phyloP scores from a whole-genome alignment of 2,888 invertebrate species.

The Hymenopus coronatus region DNA sequence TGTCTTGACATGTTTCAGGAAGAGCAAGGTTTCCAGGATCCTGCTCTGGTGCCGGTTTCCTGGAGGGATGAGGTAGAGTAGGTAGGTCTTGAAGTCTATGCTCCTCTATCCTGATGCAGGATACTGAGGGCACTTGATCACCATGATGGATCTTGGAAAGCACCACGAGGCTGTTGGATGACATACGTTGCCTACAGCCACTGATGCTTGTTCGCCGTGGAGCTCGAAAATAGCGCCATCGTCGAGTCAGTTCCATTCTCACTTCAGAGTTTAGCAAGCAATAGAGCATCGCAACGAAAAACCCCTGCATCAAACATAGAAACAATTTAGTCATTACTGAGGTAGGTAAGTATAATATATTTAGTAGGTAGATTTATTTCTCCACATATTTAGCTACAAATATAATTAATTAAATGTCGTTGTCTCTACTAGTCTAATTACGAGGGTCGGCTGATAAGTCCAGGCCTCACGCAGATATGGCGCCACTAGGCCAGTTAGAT shows the following conservation, averaged over 20 bases:
- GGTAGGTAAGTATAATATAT: too few relatives aligned
- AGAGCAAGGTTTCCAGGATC: not conserved
- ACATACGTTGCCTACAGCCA: not conserved
- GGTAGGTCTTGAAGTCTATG: not conserved
- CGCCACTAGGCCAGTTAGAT: too few relatives aligned
- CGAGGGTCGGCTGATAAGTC: too few relatives aligned
- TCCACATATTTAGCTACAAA: too few relatives aligned
- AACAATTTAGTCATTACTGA: too few relatives aligned
- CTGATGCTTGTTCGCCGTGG: not conserved
- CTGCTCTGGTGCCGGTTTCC: not conserved
- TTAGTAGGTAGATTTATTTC: too few relatives aligned
- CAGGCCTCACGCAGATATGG: too few relatives aligned
- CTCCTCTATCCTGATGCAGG: not conserved
- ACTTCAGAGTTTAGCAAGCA: constrained; percentile 71
- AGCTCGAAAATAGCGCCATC: not conserved
- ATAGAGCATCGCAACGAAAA: constrained; percentile 65
- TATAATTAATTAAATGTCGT: too few relatives aligned
- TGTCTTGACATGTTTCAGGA: not conserved
- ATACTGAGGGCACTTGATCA: not conserved
- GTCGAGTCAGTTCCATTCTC: constrained; percentile 49
- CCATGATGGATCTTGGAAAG: not conserved
- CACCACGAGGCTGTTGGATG: not conserved
- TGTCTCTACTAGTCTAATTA: too few relatives aligned
- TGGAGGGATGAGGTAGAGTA: not conserved
- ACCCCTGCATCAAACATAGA: constrained; percentile 52